Base-by-base conservation (phyloP, 2,113 vertebrate species). In the Thamnophis sirtalis region DNA sequence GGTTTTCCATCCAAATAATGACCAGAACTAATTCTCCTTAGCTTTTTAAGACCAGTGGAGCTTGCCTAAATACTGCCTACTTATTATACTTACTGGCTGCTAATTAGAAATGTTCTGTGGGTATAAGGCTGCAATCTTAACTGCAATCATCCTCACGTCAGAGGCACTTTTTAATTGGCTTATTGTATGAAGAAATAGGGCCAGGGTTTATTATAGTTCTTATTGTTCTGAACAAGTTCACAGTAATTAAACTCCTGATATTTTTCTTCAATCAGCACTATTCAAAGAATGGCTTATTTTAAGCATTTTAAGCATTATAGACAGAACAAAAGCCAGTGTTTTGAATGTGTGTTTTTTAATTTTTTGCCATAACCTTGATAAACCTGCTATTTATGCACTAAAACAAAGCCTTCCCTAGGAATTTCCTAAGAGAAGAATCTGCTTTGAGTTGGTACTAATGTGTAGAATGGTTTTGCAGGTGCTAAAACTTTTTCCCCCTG, bases 151-250 rank as follows among this genome's bases (percentile, higher is more conserved):
- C 9, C 54, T 58, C 10, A 7, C 50, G 38, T 84, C 43, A 86
- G 68, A 73, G 56, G 49, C 1, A 22, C 33, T 86, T 91, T 93
- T 89, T 43, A 88, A 91, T 91, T 93, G 38, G 51, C 17, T 94
- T 89, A 43, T 1, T 28, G 55, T 53, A 33, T 91, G 90, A 94
- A 90, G 86, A 94, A 68, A 88, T 1, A 0, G 91, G 87, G 50
- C 88, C 0, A 4, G 92, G 92, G 89, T 94, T 94, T 93, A 93
- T 95, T 84, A 56, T 50, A 38, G 33, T 1, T 0, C 84, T 0
- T 38, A 48, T 58, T 49, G 13, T 15, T 13, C 84, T 0, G 13
- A 92, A 89, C 86, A 90, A 51, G 95, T 86, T 84, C 88, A 50
- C 33, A 91, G 56, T 91, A 92, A 93, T 92, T 91, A 94, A 94